Evolutionary conservation across 2,113 vertebrate genomes (phyloP), one percentile per base, ranked within the genome.

Genomic region (Gallinago media): DNA sequence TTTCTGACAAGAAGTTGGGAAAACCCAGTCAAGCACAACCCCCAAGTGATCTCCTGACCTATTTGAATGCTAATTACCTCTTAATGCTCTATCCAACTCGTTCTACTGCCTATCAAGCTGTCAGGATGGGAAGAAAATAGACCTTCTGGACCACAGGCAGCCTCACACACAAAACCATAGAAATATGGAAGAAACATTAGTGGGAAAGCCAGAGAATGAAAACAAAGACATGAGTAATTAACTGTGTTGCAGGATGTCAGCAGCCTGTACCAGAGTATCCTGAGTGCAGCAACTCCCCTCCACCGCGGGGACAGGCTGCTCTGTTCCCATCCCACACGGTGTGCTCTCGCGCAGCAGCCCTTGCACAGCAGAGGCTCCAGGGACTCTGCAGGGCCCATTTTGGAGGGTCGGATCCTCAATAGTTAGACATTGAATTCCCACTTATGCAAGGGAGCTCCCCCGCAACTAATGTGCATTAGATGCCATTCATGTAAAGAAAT

Each of bases 51-150:
- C 74, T 86, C 83, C 72, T 89, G 88, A 84, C 72, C 88, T 88
- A 52, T 94, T 20, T 93, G 90, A 93, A 81, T 68, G 65, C 31
- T 96, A 85, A 95, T 88, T 79, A 91, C 56, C 63, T 87, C 67
- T 65, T 61, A 67, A 38, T 65, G 67, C 65, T 80, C 46, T 77
- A 55, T 77, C 63, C 7, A 4, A 84, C 85, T 88, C 1, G 0
- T 80, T 74, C 82, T 68, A 25, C 89, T 91, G 72, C 72, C 89
- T 75, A 68, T 88, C 82, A 67, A 81, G 59, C 36, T 81, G 68
- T 72, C 79, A 81, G 22, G 38, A 81, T 21, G 36, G 55, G 61
- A 91, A 90, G 56, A 75, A 81, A 92, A 90, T 17, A 88, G 55
- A 80, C 52, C 82, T 92, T 36, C 42, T 74, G 34, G 47, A 90